phyloP scores from a whole-genome alignment of 92 coral and sea anemone species.

The Muricea muricata region DNA sequence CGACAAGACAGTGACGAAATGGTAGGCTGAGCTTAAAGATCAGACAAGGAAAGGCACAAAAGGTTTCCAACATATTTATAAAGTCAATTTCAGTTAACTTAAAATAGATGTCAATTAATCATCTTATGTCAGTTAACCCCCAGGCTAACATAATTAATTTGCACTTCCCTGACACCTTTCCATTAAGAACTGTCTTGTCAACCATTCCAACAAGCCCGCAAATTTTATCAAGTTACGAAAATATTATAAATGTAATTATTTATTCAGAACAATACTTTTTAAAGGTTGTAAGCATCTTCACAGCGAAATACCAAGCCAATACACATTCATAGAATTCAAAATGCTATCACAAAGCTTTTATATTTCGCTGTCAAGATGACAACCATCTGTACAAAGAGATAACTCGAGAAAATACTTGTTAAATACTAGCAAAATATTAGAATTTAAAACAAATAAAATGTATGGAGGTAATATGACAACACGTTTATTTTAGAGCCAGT shows the following conservation, averaged over 20 bases:
- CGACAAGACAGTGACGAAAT: too few relatives aligned
- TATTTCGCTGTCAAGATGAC: background rate
- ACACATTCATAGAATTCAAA: background rate
- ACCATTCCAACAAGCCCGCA: background rate
- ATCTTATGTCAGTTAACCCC: too few relatives aligned
- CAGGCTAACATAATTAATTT: too few relatives aligned
- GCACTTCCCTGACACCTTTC: too few relatives aligned
- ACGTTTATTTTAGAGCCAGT: too few relatives aligned
- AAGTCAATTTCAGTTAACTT: too few relatives aligned
- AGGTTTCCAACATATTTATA: too few relatives aligned
- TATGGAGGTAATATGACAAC: too few relatives aligned
- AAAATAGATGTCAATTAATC: too few relatives aligned
- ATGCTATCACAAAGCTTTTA: background rate
- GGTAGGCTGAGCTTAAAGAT: too few relatives aligned
- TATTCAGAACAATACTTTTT: constrained; percentile 2
- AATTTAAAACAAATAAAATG: background rate
- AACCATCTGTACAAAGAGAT: background rate
- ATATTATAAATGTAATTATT: constrained; percentile 40
- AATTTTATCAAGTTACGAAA: constrained; percentile 11
- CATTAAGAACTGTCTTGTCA: too few relatives aligned
- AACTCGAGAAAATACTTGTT: background rate
- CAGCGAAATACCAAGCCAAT: background rate
- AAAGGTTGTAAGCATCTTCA: background rate
- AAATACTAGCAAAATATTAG: background rate
- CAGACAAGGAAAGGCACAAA: too few relatives aligned